Conservation (phyloP, 2,797 vertebrate species). For the Ficedula albicollis region DNA sequence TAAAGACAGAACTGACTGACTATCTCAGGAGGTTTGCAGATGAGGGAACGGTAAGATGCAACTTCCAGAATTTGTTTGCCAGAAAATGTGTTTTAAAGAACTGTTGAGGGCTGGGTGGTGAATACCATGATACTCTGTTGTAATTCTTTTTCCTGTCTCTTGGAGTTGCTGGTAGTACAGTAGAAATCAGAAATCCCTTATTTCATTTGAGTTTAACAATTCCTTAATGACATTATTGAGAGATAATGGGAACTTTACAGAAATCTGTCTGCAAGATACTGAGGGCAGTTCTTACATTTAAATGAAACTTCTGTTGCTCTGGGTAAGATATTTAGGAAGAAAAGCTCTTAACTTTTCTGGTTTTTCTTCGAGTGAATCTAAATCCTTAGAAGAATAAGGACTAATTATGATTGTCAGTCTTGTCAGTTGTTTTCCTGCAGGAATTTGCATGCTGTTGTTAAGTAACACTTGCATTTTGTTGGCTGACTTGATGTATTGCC, state of each 20-base stretch:
- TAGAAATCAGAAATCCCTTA: not conserved
- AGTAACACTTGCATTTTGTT: not conserved
- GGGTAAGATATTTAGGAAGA: not conserved
- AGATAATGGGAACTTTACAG: not conserved
- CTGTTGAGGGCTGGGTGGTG: not conserved
- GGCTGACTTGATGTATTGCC: not conserved
- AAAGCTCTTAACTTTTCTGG: not conserved
- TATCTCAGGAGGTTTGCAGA: slow-evolving; percentile 88
- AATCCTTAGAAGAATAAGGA: not conserved
- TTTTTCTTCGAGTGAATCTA: not conserved
- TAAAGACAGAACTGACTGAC: slow-evolving; percentile 86
- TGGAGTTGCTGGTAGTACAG: not conserved
- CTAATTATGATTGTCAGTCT: not conserved
- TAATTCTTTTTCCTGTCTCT: not conserved
- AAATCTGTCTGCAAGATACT: not conserved
- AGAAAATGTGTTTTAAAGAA: not conserved
- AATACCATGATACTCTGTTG: not conserved
- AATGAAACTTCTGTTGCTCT: not conserved
- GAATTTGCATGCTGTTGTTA: not conserved
- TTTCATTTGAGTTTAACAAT: not conserved
- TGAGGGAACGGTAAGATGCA: slow-evolving; percentile 87
- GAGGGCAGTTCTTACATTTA: not conserved
- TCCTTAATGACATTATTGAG: not conserved
- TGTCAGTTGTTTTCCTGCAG: not conserved
- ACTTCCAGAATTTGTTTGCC: not conserved